Evolutionary conservation across 2,113 vertebrate genomes (phyloP).

Genomic region (Ciconia stormi): DNA sequence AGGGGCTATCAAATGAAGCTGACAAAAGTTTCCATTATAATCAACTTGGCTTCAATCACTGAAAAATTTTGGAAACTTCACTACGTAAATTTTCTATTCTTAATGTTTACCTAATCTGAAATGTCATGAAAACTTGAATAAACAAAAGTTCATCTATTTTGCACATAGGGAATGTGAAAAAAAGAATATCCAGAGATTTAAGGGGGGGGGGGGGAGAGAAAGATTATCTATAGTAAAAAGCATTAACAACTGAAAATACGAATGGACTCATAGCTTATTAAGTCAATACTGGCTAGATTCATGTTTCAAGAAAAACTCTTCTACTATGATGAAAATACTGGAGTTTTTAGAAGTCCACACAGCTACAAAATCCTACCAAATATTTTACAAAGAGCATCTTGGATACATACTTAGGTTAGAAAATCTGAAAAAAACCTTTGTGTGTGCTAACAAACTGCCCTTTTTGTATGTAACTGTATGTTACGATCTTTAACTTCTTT

Average conservation of each 20-base stretch:
- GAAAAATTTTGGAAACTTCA: background rate
- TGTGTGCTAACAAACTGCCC: background rate
- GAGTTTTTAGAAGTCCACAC: background rate
- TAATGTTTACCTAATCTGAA: background rate
- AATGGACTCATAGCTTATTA: background rate
- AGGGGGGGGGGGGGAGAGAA: background rate
- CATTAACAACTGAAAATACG: background rate
- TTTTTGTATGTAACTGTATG: background rate
- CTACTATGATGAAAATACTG: background rate
- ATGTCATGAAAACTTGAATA: background rate
- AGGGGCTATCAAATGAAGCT: background rate
- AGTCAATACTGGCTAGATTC: background rate
- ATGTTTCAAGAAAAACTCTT: background rate
- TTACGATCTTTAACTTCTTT: background rate
- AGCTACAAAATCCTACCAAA: background rate
- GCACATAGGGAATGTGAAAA: background rate
- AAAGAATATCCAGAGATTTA: background rate
- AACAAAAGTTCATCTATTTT: background rate
- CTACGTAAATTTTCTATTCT: background rate
- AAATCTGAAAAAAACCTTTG: background rate
- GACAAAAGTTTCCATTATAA: background rate
- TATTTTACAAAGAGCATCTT: background rate
- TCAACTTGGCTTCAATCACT: background rate
- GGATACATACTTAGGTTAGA: background rate
- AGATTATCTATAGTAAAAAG: background rate